Evolutionary conservation across 2,797 vertebrate species (phyloP), one percentile per base, ranked within the genome.

Genomic region (Mus caroli): DNA sequence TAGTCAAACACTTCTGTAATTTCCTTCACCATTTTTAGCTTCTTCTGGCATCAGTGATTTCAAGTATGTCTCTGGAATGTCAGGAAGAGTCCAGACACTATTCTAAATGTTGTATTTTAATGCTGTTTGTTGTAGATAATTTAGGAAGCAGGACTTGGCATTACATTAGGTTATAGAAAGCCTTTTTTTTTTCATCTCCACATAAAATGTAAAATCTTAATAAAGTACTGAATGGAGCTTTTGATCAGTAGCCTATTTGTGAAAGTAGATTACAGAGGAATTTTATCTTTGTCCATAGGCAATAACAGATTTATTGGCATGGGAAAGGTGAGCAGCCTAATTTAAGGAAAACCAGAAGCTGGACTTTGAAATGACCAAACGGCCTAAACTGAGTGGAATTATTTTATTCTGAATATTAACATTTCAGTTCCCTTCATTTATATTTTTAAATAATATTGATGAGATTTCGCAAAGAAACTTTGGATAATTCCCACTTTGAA

Each of bases 21-120:
- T 98, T 98, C 96, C 96, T 96, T 95, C 69, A 96, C 71, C 71
- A 92, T 95, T 97, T 97, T 97, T 96, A 94, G 96, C 93, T 96
- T 77, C 93, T 93, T 97, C 96, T 94, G 80, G 78, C 88, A 96
- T 93, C 50, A 64, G 50, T 94, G 92, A 97, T 92, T 97, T 96
- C 92, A 96, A 97, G 71, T 91, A 91, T 96, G 88, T 56, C 69
- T 90, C 58, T 95, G 94, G 95, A 97, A 98, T 96, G 95, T 91
- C 26, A 85, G 91, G 77, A 96, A 95, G 67, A 96, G 92, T 83
- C 92, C 95, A 97, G 86, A 90, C 86, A 90, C 86, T 89, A 86
- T 95, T 97, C 90, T 96, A 64, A 94, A 92, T 92, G 34, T 62
- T 91, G 31, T 82, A 69, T 92, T 96, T 96, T 91, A 91, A 91